Conservation (phyloP, 2,113 vertebrate species). For the Macquaria australasica region DNA sequence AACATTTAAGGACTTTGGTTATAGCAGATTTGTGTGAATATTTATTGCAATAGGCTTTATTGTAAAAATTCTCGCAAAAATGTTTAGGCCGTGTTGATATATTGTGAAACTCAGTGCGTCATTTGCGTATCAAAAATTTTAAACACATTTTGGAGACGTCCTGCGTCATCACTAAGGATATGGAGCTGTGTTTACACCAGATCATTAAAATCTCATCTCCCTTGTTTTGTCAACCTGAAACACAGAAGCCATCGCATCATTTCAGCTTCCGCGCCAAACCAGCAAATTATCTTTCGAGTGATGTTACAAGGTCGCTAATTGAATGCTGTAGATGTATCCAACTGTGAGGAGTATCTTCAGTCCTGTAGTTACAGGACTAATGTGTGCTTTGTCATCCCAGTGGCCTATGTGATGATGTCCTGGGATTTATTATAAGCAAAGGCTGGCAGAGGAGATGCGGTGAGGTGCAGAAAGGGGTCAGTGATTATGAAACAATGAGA, state of each 20-base stretch:
- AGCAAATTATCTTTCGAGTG: not conserved
- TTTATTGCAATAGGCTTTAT: conserved; percentile 30
- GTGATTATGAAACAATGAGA: conserved; percentile 15
- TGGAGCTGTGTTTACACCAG: not conserved
- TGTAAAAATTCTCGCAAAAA: not conserved
- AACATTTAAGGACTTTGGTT: conserved; percentile 40
- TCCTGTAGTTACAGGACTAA: conserved; percentile 4
- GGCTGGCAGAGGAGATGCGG: conserved; percentile 6
- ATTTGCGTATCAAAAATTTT: not conserved
- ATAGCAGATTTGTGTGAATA: conserved; percentile 42
- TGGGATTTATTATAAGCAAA: conserved; percentile 3
- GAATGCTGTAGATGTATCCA: not conserved
- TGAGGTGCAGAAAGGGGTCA: conserved; percentile 11
- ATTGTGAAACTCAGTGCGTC: conserved; percentile 13
- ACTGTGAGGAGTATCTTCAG: not conserved
- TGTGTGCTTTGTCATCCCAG: conserved; percentile 8
- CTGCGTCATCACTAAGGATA: not conserved
- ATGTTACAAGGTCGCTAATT: not conserved
- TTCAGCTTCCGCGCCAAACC: conserved; percentile 29
- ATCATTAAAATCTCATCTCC: conserved; percentile 29
- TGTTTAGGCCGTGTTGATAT: conserved; percentile 5
- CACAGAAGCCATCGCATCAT: conserved; percentile 14
- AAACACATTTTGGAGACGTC: conserved; percentile 5
- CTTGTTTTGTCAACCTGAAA: conserved; percentile 5
- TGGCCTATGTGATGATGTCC: not conserved